phyloP scores from a whole-genome alignment of 2,797 vertebrate species.

The Falco biarmicus region DNA sequence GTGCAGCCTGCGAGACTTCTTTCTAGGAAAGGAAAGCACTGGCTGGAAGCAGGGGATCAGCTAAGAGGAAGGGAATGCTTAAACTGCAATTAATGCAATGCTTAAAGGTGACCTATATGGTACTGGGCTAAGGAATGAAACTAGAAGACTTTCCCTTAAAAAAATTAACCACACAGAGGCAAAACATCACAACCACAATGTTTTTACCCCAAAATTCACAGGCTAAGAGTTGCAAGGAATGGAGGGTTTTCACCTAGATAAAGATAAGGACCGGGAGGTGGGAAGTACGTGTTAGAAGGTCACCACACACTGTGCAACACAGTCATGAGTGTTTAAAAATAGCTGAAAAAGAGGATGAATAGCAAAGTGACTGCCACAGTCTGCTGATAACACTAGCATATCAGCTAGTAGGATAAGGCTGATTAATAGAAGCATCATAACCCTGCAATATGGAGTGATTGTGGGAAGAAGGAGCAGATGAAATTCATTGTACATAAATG shows the following conservation, averaged over 20 bases:
- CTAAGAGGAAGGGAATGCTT: not conserved
- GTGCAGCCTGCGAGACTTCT: not conserved
- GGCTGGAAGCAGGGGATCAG: not conserved
- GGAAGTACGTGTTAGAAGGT: not conserved
- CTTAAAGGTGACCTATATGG: not conserved
- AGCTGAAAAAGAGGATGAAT: not conserved
- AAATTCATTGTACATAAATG: not conserved
- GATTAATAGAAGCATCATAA: not conserved
- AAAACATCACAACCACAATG: too few species aligned
- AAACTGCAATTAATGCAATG: not conserved
- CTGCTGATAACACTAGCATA: not conserved
- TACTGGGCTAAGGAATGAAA: not conserved
- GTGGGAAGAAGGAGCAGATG: not conserved
- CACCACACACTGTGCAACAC: not conserved
- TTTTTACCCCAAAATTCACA: not conserved
- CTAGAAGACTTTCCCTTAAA: not conserved
- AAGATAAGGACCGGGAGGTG: not conserved
- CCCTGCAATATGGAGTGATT: not conserved
- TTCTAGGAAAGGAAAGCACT: not conserved
- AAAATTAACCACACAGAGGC: not conserved
- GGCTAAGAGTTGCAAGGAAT: not conserved
- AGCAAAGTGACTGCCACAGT: not conserved
- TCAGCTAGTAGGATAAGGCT: not conserved
- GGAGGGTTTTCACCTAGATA: not conserved
- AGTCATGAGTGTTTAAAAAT: not conserved